These are phyloP conservation scores for Lepidotrigona ventralis DNA, from an alignment of 1,140 invertebrate species.

Conservation along the genomic window DNA sequence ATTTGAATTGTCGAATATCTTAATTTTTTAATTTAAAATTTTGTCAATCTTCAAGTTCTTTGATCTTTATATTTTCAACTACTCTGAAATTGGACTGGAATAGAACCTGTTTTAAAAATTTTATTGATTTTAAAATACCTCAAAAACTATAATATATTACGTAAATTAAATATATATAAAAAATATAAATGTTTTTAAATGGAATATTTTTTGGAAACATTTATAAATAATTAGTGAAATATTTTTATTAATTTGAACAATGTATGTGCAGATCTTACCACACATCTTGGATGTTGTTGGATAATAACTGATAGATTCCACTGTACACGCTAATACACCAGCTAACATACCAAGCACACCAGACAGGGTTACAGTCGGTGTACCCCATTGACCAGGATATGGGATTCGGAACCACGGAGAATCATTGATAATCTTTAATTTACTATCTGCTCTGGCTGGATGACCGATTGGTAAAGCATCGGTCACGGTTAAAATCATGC, in stretches of 20 bases:
- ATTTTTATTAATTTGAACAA: not conserved
- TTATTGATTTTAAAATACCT: not conserved
- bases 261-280: conserved; percentile 74
- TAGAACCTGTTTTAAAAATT: not conserved
- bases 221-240: not conserved
- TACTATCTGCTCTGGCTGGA: conserved; percentile 89
- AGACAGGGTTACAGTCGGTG: conserved; percentile 87
- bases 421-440: conserved; percentile 85
- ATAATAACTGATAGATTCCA: conserved; percentile 94
- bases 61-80: not conserved
- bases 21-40: not conserved
- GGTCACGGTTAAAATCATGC: conserved; percentile 86
- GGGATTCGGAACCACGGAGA: conserved; percentile 92
- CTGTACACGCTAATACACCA: conserved; percentile 90
- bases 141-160: not conserved
- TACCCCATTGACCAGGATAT: conserved; percentile 94
- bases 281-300: conserved; percentile 92
- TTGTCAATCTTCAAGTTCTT: not conserved
- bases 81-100: not conserved
- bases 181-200: not conserved
- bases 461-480: conserved; percentile 85
- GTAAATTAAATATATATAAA: not conserved
- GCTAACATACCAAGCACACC: conserved; percentile 92
- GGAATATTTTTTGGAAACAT: not conserved
- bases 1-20: not conserved